These are phyloP conservation scores for Pardosa pseudoannulata DNA, from an alignment of 2,888 invertebrate species.

Conservation along the genomic window DNA sequence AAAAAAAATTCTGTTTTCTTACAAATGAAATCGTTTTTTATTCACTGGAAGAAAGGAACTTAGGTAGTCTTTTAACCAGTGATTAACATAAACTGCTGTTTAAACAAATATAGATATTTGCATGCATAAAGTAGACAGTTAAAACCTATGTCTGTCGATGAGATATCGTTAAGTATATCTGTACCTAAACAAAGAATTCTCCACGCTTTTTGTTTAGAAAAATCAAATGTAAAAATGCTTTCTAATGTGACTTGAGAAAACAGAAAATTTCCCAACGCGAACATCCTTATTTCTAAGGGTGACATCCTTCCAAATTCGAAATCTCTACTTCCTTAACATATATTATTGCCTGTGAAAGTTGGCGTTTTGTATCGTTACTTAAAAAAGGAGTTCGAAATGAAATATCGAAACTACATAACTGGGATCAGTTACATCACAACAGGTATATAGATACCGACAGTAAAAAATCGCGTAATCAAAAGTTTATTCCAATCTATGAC, in stretches of 20 bases:
- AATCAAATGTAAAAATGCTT: neutral
- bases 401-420: conserved; percentile 57
- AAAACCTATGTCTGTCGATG: too few species aligned
- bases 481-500: conserved; percentile 34
- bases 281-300: conserved; percentile 9
- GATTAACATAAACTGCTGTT: too few species aligned
- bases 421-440: conserved; percentile 60
- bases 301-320: conserved; percentile 13
- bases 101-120: too few species aligned
- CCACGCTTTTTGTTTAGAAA: too few species aligned
- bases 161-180: too few species aligned
- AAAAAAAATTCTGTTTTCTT: too few species aligned
- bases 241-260: conserved; percentile 1
- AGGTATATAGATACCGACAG: conserved; percentile 45
- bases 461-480: conserved; percentile 63
- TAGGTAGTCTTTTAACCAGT: too few species aligned
- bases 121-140: too few species aligned
- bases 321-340: conserved; percentile 24
- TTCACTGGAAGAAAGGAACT: too few species aligned
- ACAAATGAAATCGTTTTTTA: too few species aligned
- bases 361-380: conserved; percentile 43
- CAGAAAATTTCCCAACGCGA: neutral
- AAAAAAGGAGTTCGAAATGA: conserved; percentile 55
- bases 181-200: too few species aligned
- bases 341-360: conserved; percentile 72